Base-by-base conservation (phyloP, 2,888 invertebrate genomes). In the Troides aeacus region DNA sequence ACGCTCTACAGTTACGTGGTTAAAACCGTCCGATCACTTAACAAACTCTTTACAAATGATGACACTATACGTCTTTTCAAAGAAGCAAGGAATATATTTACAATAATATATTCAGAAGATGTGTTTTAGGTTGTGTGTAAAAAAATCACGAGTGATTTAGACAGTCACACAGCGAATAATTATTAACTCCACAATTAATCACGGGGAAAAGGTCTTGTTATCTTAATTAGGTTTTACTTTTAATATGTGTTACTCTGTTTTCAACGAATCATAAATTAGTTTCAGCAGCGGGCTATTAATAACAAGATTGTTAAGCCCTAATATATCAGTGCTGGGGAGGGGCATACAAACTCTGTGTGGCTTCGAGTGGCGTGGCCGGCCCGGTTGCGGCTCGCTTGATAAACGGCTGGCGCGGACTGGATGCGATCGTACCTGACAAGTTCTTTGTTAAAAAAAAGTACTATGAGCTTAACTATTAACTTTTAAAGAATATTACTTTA, bases 271-370 rank as follows among this genome's bases (percentile, higher is more conserved):
- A 66, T 70, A 66, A 62, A 70, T 70, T 66, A 70, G 50, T 58
- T 70, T 66, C 23, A 60, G 23, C 59, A 62, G 57, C 62, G 21
- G 58, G 62, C 66, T 66, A 65, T 70, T 70, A 62, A 70, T 70
- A 66, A 70, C 62, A 65, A 66, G 69, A 66, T 69, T 65, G 66
- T 70, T 70, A 70, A 70, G 69, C 69, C 62, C 50, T 66, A 65
- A 69, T 66, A 69, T 69, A 69, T 69, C 65, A 62, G 69, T 58
- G 58, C 17, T 53, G 17, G 69, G 65, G 65, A 65, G 65, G 46
- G 69, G 61, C 50, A n/a, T 24, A 66, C 60, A 23, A 61, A 66
- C 61, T 60, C 50, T 24, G 64, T 69, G 69, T 24, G 58, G 69
- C 61, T 62, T 62, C 61, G 3, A 59, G 66, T 50, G 46, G 56